These are phyloP conservation scores for Hyles euphorbiae DNA, from an alignment of 1,140 invertebrate species.

Conservation along the genomic window DNA sequence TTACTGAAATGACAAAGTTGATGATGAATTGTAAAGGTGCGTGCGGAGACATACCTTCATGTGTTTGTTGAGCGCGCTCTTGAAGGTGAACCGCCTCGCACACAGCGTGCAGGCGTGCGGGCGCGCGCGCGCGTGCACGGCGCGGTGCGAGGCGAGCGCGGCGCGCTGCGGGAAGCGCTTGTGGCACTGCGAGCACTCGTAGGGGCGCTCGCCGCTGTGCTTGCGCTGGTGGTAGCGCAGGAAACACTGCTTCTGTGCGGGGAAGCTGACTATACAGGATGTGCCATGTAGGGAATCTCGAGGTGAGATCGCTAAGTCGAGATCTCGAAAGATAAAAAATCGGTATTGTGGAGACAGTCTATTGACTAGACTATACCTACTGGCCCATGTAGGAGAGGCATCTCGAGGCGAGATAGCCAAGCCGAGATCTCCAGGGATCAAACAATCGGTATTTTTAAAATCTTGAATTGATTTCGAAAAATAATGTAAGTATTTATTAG, in stretches of 20 bases:
- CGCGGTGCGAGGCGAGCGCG: conserved; percentile 12
- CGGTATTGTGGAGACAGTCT: too few relatives aligned
- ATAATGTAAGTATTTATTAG: too few relatives aligned
- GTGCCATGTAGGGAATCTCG: not conserved
- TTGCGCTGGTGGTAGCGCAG: conserved; percentile 18
- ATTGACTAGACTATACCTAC: too few relatives aligned
- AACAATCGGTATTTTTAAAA: too few relatives aligned
- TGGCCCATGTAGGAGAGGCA: not conserved
- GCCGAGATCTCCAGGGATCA: too few relatives aligned
- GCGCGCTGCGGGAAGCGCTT: conserved; percentile 12
- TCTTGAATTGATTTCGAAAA: too few relatives aligned
- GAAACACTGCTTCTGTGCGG: conserved; percentile 18
- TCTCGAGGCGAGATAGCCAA: not conserved
- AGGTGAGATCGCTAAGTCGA: not conserved
- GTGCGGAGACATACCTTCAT: conserved; percentile 13
- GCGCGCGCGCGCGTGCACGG: conserved; percentile 2
- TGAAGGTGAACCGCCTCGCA: conserved; percentile 10
- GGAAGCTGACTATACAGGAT: too few relatives aligned
- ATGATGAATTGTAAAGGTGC: too few relatives aligned
- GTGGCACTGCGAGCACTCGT: conserved; percentile 14
- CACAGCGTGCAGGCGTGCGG: conserved; percentile 18
- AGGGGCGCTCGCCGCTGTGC: conserved; percentile 25
- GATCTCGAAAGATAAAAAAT: too few relatives aligned
- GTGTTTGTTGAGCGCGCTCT: conserved; percentile 20
- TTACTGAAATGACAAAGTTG: too few relatives aligned